Evolutionary conservation across 1,140 invertebrate species (phyloP).

Genomic region (Eufriesea mexicana): DNA sequence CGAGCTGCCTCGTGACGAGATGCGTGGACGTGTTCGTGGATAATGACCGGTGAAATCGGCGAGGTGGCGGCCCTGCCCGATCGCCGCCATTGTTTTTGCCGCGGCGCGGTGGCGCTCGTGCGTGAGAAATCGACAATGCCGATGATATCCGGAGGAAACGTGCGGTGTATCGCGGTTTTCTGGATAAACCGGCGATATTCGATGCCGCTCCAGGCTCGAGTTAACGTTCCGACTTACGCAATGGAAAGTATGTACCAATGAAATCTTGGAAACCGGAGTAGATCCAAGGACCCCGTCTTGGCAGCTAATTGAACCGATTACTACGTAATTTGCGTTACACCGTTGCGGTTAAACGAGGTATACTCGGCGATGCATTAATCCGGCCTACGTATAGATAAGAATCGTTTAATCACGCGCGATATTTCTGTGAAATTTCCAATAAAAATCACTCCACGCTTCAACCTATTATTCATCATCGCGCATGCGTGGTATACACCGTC

Average conservation of each 20-base stretch:
- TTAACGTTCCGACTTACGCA: background rate
- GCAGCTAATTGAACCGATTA: background rate
- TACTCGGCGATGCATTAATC: background rate
- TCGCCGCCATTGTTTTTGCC: slow-evolving; percentile 34
- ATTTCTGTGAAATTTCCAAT: too few species aligned
- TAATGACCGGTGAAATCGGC: slow-evolving; percentile 58
- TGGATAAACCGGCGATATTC: slow-evolving; percentile 16
- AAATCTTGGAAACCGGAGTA: background rate
- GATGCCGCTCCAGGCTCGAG: background rate
- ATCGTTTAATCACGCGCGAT: background rate
- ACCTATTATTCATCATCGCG: too few species aligned
- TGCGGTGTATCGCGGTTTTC: slow-evolving; percentile 19
- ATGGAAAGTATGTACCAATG: background rate
- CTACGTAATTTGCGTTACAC: background rate
- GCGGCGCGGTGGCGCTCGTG: slow-evolving; percentile 47
- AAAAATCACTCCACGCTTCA: too few species aligned
- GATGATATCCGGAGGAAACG: slow-evolving; percentile 55
- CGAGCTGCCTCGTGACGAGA: slow-evolving; percentile 37
- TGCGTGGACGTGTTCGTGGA: slow-evolving; percentile 47
- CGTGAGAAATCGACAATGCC: slow-evolving; percentile 65
- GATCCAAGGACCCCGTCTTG: background rate
- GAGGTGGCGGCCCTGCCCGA: slow-evolving; percentile 23
- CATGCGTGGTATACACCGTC: too few species aligned
- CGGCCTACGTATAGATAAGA: background rate
- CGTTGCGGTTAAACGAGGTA: background rate